Percentiles rank a stretch among this genome's conserved stretches.
Evolutionary conservation across 2,797 vertebrate species (phyloP).

Genomic region (Crax fasciolata): DNA sequence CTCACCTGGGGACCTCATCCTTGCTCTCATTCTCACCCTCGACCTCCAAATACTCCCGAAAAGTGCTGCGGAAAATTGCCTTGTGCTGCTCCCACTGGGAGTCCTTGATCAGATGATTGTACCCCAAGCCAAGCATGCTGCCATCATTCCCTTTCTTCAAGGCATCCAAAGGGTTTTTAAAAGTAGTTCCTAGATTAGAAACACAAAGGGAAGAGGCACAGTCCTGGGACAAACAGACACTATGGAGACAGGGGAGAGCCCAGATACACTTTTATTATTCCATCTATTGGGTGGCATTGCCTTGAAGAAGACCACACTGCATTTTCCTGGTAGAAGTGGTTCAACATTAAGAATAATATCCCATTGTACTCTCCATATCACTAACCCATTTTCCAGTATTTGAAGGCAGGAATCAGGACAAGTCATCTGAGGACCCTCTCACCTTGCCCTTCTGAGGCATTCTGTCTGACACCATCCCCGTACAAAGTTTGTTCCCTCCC

Average conservation of each 20-base stretch:
- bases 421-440: neutral
- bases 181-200: constrained; percentile 48
- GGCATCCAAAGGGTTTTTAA: constrained; percentile 80
- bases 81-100: constrained; percentile 79
- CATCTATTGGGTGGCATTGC: neutral
- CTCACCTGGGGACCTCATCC: constrained; percentile 79
- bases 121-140: constrained; percentile 81
- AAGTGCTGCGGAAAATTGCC: constrained; percentile 74
- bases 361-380: neutral
- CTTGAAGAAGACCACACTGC: neutral
- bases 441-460: neutral
- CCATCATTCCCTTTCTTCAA: constrained; percentile 77
- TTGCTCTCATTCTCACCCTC: constrained; percentile 24
- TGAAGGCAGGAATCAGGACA: neutral
- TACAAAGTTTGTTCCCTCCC: neutral
- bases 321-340: neutral
- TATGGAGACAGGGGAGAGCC: neutral
- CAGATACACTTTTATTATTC: neutral
- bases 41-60: constrained; percentile 64
- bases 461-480: neutral
- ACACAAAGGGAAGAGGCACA: neutral
- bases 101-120: constrained; percentile 82
- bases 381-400: neutral
- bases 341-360: neutral
- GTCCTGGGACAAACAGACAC: neutral